Evolutionary conservation across 2,888 invertebrate species (phyloP).

Genomic region (Drosophila mimica): DNA sequence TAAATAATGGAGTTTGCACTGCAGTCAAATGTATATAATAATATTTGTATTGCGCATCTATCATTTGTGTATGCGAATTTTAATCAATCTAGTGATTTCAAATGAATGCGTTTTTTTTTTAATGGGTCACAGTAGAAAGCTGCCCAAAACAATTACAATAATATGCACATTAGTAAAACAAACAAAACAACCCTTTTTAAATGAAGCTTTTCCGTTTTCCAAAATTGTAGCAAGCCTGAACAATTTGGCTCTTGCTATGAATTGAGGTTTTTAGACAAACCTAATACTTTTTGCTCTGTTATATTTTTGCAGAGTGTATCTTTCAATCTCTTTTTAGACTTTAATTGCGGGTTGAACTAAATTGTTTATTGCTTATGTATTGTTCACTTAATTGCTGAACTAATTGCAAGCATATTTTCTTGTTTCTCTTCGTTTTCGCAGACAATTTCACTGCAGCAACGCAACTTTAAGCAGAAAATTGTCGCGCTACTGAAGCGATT

Average conservation of each 20-base stretch:
- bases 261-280: neutral
- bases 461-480: slow-evolving; percentile 98
- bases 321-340: neutral
- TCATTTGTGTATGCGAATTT: neutral
- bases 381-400: neutral
- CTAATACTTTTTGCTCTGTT: neutral
- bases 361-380: neutral
- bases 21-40: neutral
- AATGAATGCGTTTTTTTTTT: neutral
- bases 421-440: slow-evolving; percentile 44
- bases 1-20: neutral
- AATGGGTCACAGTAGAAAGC: neutral
- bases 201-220: neutral
- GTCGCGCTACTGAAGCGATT: slow-evolving; percentile 97
- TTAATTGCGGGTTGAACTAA: neutral
- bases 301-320: neutral
- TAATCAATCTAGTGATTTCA: neutral
- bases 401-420: slow-evolving; percentile 1
- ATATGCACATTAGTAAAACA: neutral
- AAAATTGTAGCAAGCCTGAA: neutral
- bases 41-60: neutral
- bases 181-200: neutral
- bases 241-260: neutral
- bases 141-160: slow-evolving; percentile 2
- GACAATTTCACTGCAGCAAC: slow-evolving; percentile 88